Conservation (phyloP, 2,113 vertebrate species). For the Mobula birostris region DNA sequence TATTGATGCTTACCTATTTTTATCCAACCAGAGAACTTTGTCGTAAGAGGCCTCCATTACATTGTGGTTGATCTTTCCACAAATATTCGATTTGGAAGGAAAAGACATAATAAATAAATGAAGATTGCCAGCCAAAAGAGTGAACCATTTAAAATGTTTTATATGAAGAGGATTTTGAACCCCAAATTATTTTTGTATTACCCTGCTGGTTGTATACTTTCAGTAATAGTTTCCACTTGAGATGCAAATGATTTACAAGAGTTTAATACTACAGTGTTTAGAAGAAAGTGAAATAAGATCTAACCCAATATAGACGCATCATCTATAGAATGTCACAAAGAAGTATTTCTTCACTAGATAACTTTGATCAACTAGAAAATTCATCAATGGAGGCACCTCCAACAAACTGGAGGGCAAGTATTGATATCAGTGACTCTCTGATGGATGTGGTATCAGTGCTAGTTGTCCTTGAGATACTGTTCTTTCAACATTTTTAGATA, state of each 20-base stretch:
- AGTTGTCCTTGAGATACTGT: not conserved
- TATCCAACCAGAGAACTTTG: not conserved
- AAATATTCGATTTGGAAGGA: not conserved
- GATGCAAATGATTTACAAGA: not conserved
- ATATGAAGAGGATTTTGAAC: not conserved
- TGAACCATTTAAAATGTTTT: not conserved
- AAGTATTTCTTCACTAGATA: not conserved
- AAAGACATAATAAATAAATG: not conserved
- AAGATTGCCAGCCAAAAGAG: not conserved
- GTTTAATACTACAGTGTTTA: not conserved
- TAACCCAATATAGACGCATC: not conserved
- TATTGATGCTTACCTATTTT: not conserved
- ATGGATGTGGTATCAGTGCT: not conserved
- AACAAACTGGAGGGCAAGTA: not conserved
- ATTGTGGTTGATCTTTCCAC: not conserved
- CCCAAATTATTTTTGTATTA: not conserved
- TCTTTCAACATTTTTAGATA: not conserved
- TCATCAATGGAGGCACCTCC: not conserved
- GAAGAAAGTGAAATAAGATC: not conserved
- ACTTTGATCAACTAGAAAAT: not conserved
- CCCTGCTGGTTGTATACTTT: not conserved
- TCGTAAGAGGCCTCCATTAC: not conserved
- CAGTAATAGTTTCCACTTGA: not conserved
- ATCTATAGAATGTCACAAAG: not conserved
- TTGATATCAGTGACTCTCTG: not conserved